Base-by-base conservation (phyloP, 2,113 vertebrate genomes). In the Calonectris borealis region DNA sequence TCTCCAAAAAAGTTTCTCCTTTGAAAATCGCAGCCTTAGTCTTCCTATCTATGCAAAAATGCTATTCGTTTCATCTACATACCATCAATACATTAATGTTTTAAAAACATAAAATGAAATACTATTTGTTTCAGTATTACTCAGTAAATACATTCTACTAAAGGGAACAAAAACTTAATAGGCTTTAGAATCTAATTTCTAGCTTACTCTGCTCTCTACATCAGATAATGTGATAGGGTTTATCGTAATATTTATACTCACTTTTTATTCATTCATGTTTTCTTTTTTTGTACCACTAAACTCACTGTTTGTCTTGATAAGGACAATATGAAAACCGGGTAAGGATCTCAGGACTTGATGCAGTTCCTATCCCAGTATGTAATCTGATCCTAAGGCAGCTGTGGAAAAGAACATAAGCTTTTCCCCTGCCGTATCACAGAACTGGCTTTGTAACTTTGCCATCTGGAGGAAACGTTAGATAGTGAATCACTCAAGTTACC, bases 401-500 rank as follows among this genome's bases (percentile, higher is more conserved):
- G 83, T 76, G 66, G 73, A 92, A 72, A 61, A 86, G 65, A 93
- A 52, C 77, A 54, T 54, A 83, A 82, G 58, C 81, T 87, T 94
- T 93, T 71, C 46, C 48, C 66, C 69, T 86, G 89, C 77, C 8
- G 1, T 87, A 89, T 88, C 86, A 94, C 88, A 92, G 83, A 79
- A 72, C 61, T 72, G 71, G 61, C 91, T 97, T 94, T 94, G 77
- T 91, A 89, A 94, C 83, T 94, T 96, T 91, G 91, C 81, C 97
- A 95, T 94, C 96, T 97, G 96, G 95, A 97, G 96, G 95, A 96
- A 94, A 86, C 51, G 58, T 94, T 95, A 96, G 91, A 94, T 79
- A 95, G 96, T 87, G 88, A 95, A 93, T 96, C 91, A 95, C 55
- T 91, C 52, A 42, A 71, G 89, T 76, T 91, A 83, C 73, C 84